Percentiles rank a stretch among this genome's conserved stretches.
phyloP scores from a whole-genome alignment of 2,113 vertebrate genomes.

The Catharus fuscescens region DNA sequence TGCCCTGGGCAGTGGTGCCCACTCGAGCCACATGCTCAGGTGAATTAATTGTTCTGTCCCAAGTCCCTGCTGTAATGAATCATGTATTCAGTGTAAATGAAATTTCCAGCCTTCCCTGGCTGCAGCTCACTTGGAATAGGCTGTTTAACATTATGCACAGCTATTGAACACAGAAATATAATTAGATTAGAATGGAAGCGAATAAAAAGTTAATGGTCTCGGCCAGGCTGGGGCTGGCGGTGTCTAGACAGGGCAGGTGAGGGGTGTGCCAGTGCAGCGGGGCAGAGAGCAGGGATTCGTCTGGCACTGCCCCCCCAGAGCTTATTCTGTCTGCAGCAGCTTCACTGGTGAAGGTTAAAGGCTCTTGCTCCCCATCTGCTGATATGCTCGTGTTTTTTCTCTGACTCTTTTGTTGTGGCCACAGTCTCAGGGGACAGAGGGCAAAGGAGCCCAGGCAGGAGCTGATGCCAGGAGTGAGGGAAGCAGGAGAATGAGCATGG shows the following conservation, averaged over 20 bases:
- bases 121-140: slow-evolving; percentile 23
- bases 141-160: slow-evolving; percentile 25
- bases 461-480: neutral
- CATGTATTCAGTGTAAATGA: slow-evolving; percentile 40
- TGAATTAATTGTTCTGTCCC: neutral
- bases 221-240: neutral
- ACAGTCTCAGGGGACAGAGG: accelerated
- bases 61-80: slow-evolving; percentile 44
- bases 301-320: neutral
- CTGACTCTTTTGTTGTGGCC: neutral
- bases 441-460: accelerated
- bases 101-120: slow-evolving; percentile 47
- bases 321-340: neutral
- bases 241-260: neutral
- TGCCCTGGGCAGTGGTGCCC: neutral
- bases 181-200: slow-evolving; percentile 53
- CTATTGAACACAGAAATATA: slow-evolving; percentile 30
- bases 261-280: neutral
- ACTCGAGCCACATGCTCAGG: neutral
- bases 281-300: too few relatives aligned
- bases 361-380: neutral
- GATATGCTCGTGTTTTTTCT: neutral
- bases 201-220: neutral
- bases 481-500: neutral
- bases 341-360: neutral